phyloP scores from a whole-genome alignment of 1,140 invertebrate genomes.

The Ceratoteleas bidentatus region DNA sequence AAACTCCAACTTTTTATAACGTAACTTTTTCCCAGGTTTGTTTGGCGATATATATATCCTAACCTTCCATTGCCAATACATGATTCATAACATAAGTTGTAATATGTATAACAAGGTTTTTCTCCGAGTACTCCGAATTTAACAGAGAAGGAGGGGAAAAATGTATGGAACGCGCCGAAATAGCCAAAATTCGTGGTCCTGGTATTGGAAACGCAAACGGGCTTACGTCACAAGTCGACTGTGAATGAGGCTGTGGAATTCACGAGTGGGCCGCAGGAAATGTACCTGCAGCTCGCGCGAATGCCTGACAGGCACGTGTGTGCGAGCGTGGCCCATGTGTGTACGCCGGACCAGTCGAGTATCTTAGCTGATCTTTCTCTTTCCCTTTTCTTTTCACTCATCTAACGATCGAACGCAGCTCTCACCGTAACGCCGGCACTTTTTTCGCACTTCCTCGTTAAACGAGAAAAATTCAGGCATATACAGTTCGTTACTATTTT shows the following conservation, averaged over 20 bases:
- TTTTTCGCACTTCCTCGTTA: constrained; percentile 37
- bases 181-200: constrained; percentile 29
- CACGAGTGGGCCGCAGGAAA: constrained; percentile 41
- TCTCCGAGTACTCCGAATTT: too few relatives aligned
- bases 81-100: too few relatives aligned
- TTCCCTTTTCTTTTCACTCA: constrained; percentile 58
- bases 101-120: too few relatives aligned
- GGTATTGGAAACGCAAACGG: constrained; percentile 24
- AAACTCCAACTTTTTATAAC: too few relatives aligned
- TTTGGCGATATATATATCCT: too few relatives aligned
- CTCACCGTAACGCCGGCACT: constrained; percentile 30
- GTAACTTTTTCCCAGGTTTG: too few relatives aligned
- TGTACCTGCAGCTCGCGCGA: constrained; percentile 41
- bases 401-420: constrained; percentile 38
- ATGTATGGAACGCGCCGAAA: not conserved
- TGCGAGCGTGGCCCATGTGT: constrained; percentile 6
- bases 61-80: too few relatives aligned
- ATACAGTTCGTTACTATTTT: constrained; percentile 17
- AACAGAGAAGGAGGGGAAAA: too few relatives aligned
- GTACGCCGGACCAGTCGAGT: constrained; percentile 22
- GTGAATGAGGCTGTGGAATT: constrained; percentile 60
- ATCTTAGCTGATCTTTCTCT: constrained; percentile 49
- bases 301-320: constrained; percentile 7
- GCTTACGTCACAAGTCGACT: constrained; percentile 47
- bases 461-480: constrained; percentile 7